These are phyloP conservation scores for Podotricha telesiphe DNA, from an alignment of 2,888 invertebrate species.

Conservation along the genomic window DNA sequence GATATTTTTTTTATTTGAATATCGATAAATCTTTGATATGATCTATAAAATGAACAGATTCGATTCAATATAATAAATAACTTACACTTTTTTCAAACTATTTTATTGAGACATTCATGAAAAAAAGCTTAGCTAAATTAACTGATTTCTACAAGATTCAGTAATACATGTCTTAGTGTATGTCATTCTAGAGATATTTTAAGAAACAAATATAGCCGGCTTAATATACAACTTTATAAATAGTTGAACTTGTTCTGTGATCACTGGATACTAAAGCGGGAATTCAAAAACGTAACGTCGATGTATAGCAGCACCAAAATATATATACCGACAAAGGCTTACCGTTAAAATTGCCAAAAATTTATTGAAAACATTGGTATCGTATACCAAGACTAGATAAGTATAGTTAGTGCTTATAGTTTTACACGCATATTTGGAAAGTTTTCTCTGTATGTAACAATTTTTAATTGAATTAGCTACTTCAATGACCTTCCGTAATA, in stretches of 20 bases:
- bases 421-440: not conserved
- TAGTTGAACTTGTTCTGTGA: constrained; percentile 50
- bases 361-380: not conserved
- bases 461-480: not conserved
- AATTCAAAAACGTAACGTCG: constrained; percentile 34
- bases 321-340: not conserved
- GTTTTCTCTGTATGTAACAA: not conserved
- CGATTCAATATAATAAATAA: too few relatives aligned
- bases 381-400: too few relatives aligned
- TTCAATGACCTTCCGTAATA: not conserved
- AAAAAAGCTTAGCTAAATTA: too few relatives aligned
- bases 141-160: not conserved
- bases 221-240: constrained; percentile 49
- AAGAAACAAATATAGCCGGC: constrained; percentile 48
- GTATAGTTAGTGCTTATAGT: too few relatives aligned
- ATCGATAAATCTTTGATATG: too few relatives aligned
- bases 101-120: too few relatives aligned
- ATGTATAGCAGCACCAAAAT: constrained; percentile 33
- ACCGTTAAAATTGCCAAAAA: not conserved
- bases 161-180: constrained; percentile 35
- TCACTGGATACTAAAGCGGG: constrained; percentile 35
- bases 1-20: too few relatives aligned
- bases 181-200: constrained; percentile 42
- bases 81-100: too few relatives aligned
- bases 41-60: too few relatives aligned